phyloP scores from a whole-genome alignment of 1,140 invertebrate species.

The Drosophila serrata region DNA sequence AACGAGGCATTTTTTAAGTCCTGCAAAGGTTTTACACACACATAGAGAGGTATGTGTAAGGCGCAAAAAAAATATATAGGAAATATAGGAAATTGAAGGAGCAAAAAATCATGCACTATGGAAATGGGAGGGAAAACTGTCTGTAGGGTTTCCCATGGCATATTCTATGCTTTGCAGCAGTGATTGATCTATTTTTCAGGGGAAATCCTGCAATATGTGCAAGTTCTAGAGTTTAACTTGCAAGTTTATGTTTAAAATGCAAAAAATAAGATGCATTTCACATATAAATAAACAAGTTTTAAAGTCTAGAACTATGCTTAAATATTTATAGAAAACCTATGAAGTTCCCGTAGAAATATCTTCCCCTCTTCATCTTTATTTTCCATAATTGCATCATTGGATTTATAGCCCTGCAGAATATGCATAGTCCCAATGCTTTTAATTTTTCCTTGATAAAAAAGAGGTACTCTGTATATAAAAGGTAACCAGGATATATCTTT shows the following conservation, averaged over 20 bases:
- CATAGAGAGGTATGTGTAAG: neutral
- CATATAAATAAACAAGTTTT: too few relatives aligned
- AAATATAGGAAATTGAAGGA: slow-evolving; percentile 19
- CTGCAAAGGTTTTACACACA: slow-evolving; percentile 51
- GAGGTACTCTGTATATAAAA: neutral
- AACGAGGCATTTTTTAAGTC: slow-evolving; percentile 76
- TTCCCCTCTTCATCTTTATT: too few relatives aligned
- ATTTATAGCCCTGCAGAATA: neutral
- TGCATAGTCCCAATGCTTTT: slow-evolving; percentile 2
- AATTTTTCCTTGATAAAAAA: neutral
- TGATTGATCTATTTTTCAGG: slow-evolving; percentile 34
- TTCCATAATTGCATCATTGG: neutral
- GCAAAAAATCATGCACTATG: slow-evolving; percentile 31
- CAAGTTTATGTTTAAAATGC: slow-evolving; percentile 10
- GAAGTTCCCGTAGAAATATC: too few relatives aligned
- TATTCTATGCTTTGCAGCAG: slow-evolving; percentile 30
- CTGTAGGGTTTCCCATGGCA: slow-evolving; percentile 17
- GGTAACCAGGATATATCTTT: slow-evolving; percentile 5
- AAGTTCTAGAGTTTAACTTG: slow-evolving; percentile 2
- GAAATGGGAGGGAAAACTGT: slow-evolving; percentile 10
- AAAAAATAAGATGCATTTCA: too few relatives aligned
- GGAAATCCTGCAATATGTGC: slow-evolving; percentile 17
- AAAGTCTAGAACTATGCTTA: neutral
- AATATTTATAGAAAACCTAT: too few relatives aligned
- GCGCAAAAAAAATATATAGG: slow-evolving; percentile 4